A percentile compares a stretch with the other conserved stretches of the same genome.
phyloP scores from a whole-genome alignment of 2,113 vertebrate species.

The Coptodon bakossiorum region DNA sequence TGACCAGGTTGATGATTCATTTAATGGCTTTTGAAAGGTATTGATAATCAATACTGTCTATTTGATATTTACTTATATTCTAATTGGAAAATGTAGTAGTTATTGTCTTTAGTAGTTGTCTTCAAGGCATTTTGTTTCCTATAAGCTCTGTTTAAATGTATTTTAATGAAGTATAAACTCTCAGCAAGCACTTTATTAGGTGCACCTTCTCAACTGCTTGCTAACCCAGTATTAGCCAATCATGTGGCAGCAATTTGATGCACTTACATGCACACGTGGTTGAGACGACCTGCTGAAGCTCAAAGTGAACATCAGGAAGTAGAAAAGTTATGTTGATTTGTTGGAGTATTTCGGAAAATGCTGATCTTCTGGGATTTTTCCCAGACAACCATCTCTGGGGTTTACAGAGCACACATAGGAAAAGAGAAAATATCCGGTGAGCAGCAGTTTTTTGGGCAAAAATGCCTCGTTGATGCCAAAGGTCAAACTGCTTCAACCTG shows the following conservation, averaged over 20 bases:
- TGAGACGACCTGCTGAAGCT: not conserved
- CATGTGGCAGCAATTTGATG: not conserved
- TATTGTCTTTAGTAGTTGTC: not conserved
- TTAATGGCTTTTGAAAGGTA: not conserved
- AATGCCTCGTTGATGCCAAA: not conserved
- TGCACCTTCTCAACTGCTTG: not conserved
- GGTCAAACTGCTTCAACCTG: not conserved
- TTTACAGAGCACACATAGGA: not conserved
- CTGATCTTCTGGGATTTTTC: not conserved
- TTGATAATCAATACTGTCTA: not conserved
- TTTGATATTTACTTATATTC: not conserved
- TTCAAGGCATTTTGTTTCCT: not conserved
- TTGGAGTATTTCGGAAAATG: not conserved
- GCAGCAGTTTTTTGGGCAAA: not conserved
- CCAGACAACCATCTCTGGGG: not conserved
- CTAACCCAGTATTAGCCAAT: not conserved
- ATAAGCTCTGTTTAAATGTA: not conserved
- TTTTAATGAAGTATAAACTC: not conserved
- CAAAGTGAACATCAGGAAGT: not conserved
- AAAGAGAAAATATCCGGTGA: not conserved
- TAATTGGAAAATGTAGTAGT: not conserved
- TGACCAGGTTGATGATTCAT: not conserved
- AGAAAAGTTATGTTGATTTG: not conserved
- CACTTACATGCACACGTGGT: not conserved
- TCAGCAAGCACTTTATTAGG: not conserved